phyloP scores from a whole-genome alignment of 2,888 invertebrate species.

The Sesia apiformis region DNA sequence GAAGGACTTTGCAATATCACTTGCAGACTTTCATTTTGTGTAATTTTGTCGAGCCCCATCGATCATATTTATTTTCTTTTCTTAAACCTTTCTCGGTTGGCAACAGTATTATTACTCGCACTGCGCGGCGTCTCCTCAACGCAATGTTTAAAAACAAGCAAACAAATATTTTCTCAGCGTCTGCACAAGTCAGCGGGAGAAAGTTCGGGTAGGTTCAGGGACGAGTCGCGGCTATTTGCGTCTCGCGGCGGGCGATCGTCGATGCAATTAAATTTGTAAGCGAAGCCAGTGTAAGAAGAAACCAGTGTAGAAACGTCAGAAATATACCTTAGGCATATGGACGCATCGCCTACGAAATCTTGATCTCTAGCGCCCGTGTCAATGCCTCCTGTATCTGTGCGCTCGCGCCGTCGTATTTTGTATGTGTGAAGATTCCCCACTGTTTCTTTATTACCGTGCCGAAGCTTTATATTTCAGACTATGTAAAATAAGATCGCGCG shows the following conservation, averaged over 20 bases:
- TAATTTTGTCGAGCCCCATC: not conserved
- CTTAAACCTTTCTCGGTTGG: constrained; percentile 5
- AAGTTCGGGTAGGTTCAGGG: constrained; percentile 71
- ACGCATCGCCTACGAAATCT: too few species aligned
- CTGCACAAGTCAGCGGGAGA: constrained; percentile 29
- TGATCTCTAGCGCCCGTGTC: too few species aligned
- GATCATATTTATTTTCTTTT: not conserved
- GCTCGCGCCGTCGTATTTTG: too few species aligned
- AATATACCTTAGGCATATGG: too few species aligned
- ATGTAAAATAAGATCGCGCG: constrained; percentile 18
- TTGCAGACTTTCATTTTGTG: constrained; percentile 1
- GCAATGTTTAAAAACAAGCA: constrained; percentile 30
- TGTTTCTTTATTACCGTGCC: too few species aligned
- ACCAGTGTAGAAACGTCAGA: too few species aligned
- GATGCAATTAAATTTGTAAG: constrained; percentile 71
- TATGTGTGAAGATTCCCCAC: too few species aligned
- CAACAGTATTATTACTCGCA: constrained; percentile 9
- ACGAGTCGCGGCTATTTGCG: constrained; percentile 62
- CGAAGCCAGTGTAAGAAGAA: constrained; percentile 10
- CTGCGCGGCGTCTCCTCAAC: constrained; percentile 5
- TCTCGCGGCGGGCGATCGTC: constrained; percentile 61
- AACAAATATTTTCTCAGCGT: constrained; percentile 30
- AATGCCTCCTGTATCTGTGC: too few species aligned
- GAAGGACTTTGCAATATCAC: constrained; percentile 12
- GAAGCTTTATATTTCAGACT: too few species aligned